phyloP scores from a whole-genome alignment of 1,140 invertebrate genomes.

The Orius insidiosus region DNA sequence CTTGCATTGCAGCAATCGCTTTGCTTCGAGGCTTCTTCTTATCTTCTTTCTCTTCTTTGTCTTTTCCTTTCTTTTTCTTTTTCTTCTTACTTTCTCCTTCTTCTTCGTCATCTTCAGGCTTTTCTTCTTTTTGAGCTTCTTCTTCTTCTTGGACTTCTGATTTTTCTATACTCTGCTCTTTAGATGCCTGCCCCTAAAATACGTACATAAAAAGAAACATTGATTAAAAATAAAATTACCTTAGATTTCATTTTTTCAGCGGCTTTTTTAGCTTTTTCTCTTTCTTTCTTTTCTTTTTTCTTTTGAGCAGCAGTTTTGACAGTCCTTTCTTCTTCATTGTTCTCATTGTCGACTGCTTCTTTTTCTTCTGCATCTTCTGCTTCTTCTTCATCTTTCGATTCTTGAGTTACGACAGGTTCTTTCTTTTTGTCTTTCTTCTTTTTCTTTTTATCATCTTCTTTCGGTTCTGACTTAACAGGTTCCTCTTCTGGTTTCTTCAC shows the following conservation, averaged over 20 bases:
- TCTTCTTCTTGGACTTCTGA: constrained; percentile 1
- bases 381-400: constrained; percentile 26
- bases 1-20: constrained; percentile 73
- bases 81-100: constrained; percentile 30
- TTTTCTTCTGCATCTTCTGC: constrained; percentile 26
- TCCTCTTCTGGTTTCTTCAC: constrained; percentile 19
- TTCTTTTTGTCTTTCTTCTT: constrained; percentile 26
- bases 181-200: neutral
- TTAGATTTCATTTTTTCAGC: constrained; percentile 16
- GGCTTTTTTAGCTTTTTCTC: constrained; percentile 50
- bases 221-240: constrained; percentile 7
- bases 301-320: constrained; percentile 71
- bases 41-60: constrained; percentile 37
- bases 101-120: constrained; percentile 24
- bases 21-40: constrained; percentile 34
- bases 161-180: constrained; percentile 10
- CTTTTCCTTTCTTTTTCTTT: constrained; percentile 25
- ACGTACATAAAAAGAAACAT: neutral
- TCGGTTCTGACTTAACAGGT: constrained; percentile 13
- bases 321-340: constrained; percentile 37
- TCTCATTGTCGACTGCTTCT: constrained; percentile 32
- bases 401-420: constrained; percentile 25
- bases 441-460: constrained; percentile 24
- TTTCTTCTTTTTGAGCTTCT: constrained; percentile 7
- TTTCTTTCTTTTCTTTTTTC: constrained; percentile 69